Conservation (phyloP, 2,888 invertebrate genomes). For the Amaurobius ferox region DNA sequence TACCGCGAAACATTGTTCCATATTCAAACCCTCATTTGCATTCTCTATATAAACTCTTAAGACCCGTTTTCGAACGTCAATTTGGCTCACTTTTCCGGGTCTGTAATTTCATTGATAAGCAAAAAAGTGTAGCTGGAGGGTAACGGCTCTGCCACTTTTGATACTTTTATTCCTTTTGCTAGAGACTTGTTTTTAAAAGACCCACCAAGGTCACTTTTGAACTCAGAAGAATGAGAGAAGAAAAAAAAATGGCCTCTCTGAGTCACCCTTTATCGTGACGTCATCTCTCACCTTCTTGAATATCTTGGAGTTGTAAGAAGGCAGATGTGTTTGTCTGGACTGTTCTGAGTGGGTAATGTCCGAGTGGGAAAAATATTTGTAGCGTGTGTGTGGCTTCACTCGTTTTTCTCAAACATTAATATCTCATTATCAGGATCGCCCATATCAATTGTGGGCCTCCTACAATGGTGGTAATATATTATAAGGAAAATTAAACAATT, state of each 20-base stretch:
- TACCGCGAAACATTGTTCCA: not conserved
- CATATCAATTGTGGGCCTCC: too few species aligned
- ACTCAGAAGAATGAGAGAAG: not conserved
- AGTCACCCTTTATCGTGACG: conserved; percentile 48
- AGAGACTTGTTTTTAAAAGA: conserved; percentile 5
- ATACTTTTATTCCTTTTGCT: not conserved
- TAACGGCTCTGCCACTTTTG: not conserved
- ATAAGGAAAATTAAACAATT: too few species aligned
- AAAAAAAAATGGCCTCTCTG: conserved; percentile 37
- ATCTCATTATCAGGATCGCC: too few species aligned
- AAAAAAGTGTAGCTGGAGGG: not conserved
- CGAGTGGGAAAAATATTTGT: too few species aligned
- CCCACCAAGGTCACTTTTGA: conserved; percentile 43
- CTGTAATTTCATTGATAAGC: not conserved
- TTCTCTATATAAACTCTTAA: not conserved
- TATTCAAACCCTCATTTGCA: not conserved
- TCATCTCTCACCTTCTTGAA: conserved; percentile 50
- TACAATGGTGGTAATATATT: too few species aligned
- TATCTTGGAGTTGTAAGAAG: not conserved
- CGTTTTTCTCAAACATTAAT: too few species aligned
- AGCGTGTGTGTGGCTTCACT: too few species aligned
- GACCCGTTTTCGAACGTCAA: not conserved
- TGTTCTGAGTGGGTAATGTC: not conserved
- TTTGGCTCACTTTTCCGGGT: not conserved
- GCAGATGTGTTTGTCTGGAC: not conserved